These are phyloP conservation scores for Augochlorella aurata DNA, from an alignment of 2,888 invertebrate species.

Conservation along the genomic window DNA sequence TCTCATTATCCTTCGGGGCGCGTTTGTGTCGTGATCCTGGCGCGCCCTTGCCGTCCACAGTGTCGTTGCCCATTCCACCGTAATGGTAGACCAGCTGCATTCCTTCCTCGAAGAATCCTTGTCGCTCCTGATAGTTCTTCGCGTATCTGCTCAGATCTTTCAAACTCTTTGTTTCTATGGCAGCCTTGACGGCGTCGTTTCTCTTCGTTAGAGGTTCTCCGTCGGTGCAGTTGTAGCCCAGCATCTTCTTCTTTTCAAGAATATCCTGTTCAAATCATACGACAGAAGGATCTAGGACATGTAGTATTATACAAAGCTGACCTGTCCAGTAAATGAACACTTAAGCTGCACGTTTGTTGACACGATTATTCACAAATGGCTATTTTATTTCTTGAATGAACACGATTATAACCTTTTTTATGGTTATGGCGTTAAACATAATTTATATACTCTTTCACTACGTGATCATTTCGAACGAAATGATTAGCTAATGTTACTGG, in stretches of 20 bases:
- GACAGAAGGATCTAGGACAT: too few species aligned
- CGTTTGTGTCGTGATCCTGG: conserved; percentile 70
- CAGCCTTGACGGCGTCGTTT: conserved; percentile 72
- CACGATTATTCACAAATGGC: too few species aligned
- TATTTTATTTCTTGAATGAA: too few species aligned
- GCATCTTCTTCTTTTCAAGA: conserved; percentile 70
- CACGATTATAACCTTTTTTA: too few species aligned
- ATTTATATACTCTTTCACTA: too few species aligned
- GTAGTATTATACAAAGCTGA: too few species aligned
- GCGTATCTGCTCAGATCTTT: conserved; percentile 77
- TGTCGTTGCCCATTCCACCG: conserved; percentile 62
- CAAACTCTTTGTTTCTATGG: conserved; percentile 70
- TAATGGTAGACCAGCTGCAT: conserved; percentile 79
- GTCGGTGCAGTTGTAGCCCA: conserved; percentile 77
- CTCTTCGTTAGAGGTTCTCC: conserved; percentile 75
- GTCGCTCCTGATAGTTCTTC: conserved; percentile 75
- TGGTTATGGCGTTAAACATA: too few species aligned
- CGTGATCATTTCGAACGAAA: too few species aligned
- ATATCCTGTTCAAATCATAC: conserved; percentile 67
- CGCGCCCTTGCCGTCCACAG: conserved; percentile 15
- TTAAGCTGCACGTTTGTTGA: too few species aligned
- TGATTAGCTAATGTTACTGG: too few species aligned
- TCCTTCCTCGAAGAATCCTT: conserved; percentile 79
- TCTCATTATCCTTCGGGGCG: conserved; percentile 64
- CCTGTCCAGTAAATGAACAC: too few species aligned